Conservation (phyloP, 2,113 vertebrate genomes). For the Cebidichthys violaceus region DNA sequence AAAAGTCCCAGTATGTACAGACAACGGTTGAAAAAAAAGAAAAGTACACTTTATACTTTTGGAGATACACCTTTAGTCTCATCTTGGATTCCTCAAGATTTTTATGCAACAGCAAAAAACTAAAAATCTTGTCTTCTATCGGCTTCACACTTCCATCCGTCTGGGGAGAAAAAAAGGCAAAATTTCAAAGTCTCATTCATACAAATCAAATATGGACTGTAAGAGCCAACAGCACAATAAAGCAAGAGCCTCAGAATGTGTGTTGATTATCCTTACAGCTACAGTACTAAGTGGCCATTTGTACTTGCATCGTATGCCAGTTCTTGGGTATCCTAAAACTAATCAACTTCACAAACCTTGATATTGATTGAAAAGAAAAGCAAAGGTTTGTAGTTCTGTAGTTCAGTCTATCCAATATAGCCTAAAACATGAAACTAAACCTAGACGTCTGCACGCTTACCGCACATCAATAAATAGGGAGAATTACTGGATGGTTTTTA, state of each 20-base stretch:
- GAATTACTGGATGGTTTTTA: not conserved
- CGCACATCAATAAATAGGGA: not conserved
- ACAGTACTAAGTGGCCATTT: not conserved
- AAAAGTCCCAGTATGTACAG: slow-evolving; percentile 41
- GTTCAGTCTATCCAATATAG: not conserved
- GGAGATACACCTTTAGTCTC: slow-evolving; percentile 33
- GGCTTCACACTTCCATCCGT: slow-evolving; percentile 6
- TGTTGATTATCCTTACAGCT: not conserved
- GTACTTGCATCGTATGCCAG: not conserved
- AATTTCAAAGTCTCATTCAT: not conserved
- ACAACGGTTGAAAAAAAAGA: slow-evolving; percentile 13
- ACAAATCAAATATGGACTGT: not conserved
- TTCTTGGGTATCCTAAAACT: not conserved
- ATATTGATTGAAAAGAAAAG: not conserved
- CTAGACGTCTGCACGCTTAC: not conserved
- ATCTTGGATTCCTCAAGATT: slow-evolving; percentile 46
- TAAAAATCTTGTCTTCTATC: slow-evolving; percentile 45
- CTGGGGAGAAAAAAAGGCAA: slow-evolving; percentile 22
- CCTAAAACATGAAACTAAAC: not conserved
- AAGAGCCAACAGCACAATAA: not conserved
- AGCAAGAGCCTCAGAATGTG: not conserved
- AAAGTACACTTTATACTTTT: slow-evolving; percentile 37
- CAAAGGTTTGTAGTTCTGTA: not conserved
- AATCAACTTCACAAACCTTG: not conserved
- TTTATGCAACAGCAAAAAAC: slow-evolving; percentile 59